These are phyloP conservation scores for Andrena bicolor DNA, from an alignment of 2,888 invertebrate species.

Conservation along the genomic window DNA sequence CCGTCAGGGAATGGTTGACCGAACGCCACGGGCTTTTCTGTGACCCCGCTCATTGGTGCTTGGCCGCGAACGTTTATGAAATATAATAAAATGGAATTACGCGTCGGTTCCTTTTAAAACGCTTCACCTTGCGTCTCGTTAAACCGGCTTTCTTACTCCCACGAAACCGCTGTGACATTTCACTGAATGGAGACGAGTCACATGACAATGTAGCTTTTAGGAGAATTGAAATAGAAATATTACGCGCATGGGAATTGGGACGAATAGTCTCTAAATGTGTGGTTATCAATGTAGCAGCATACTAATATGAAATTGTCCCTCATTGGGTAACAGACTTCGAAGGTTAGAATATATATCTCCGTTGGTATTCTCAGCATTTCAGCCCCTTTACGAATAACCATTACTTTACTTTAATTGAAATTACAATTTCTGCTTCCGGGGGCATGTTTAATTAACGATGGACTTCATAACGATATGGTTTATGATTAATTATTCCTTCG, in stretches of 20 bases:
- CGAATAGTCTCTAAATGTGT: no score
- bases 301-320: no score
- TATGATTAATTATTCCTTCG: constrained; percentile 27
- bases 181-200: not conserved
- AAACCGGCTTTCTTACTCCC: not conserved
- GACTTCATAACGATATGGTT: not conserved
- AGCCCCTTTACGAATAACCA: not conserved
- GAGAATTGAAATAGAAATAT: no score
- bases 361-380: not conserved
- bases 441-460: constrained; percentile 15
- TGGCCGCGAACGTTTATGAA: constrained; percentile 9
- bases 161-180: not conserved
- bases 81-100: constrained; percentile 52
- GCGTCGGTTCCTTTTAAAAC: constrained; percentile 3
- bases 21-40: constrained; percentile 21
- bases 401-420: constrained; percentile 13
- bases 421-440: not conserved
- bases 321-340: no score
- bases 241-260: no score
- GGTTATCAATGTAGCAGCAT: no score
- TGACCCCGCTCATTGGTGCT: constrained; percentile 3
- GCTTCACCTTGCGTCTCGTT: not conserved
- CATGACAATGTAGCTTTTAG: no score
- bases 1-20: constrained; percentile 36
- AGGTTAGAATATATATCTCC: no score